Base-by-base conservation (phyloP, 2,113 vertebrate species). In the Tragelaphus strepsiceros region DNA sequence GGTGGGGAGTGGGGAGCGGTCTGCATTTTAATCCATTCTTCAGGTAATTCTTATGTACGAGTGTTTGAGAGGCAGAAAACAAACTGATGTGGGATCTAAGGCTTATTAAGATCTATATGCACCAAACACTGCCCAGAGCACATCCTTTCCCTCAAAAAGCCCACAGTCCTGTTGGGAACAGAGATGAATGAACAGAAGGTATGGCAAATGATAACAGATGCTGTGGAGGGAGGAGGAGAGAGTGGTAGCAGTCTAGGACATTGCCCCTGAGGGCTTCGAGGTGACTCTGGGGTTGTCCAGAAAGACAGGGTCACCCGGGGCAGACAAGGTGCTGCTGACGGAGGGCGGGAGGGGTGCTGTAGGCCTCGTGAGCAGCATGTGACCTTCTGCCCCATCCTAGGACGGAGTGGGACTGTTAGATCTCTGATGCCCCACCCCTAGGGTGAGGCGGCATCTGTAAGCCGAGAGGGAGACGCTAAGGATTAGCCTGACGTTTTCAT, bases 401-500 rank as follows among this genome's bases (percentile, higher is more conserved):
- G 91, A 28, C 67, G 0, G 54, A 81, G 78, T 2, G 54, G 84
- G 78, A 15, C 91, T 2, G 19, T 19, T 22, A 35, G 91, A 59
- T 71, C 17, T 53, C 58, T 1, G 59, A 71, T 67, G 82, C 58
- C 67, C 67, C 58, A 3, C 90, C 95, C 85, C 19, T 22, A 11
- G 54, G 58, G 30, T 1, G 54, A 98, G 43, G 90, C 96, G 94
- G 84, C 74, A 8, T 90, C 77, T 54, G 92, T 92, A 91, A 93
- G 88, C 96, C 78, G 92, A 97, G 95, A 97, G 95, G 67, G 74
- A 93, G 22, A 11, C 9, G 7, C 94, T 81, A 54, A 91, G 96
- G 95, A 97, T 98, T 96, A 96, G 92, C 84, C 43, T 97, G 97
- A 12, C 78, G 88, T 97, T 98, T 98, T 93, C 94, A 82, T 90